Evolutionary conservation across 2,888 invertebrate species (phyloP), one percentile per base, ranked within the genome.

Genomic region (Stenichneumon culpator): DNA sequence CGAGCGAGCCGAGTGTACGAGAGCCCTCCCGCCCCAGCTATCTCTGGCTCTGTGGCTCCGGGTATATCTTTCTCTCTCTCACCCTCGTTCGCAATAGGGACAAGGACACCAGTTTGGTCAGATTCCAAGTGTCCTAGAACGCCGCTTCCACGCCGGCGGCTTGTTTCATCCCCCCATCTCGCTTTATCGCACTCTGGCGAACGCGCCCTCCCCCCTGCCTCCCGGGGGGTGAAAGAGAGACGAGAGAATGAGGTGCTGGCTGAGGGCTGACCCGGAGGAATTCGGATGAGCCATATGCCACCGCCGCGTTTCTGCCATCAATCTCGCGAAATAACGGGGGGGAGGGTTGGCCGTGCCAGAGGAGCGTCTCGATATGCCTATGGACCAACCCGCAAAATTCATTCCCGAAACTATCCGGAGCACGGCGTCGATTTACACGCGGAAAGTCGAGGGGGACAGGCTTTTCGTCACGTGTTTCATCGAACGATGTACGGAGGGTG

Each of bases 61-160:
- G 44, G 77, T 36, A 60, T 68, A 60, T 73, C 52, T n/a, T n/a
- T 39, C 39, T 7, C 39, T 47, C 73, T 67, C 60, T 50, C 39
- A 36, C 22, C 32, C 69, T 79, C 78, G 73, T 81, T 81, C 52
- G 75, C 79, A 84, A 86, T 81, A 79, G 78, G 87, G 82, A 84
- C 87, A 84, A 88, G 88, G 87, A 87, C 87, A 79, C 82, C 63
- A 77, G 82, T 83, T 85, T 87, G 87, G 85, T 84, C 80, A 77
- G 79, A 81, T 83, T 87, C 84, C 87, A 84, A 86, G 75, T 86
- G 79, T 86, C 79, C 81, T 81, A 82, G 82, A 82, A 82, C 44
- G 85, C 85, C 70, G 74, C 68, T 47, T 74, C 75, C 75, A 72
- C 72, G 79, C 75, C 72, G 75, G 44, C 80, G 73, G 80, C 77